Conservation (phyloP, 2,888 invertebrate genomes). For the Standfussiana lucernea region DNA sequence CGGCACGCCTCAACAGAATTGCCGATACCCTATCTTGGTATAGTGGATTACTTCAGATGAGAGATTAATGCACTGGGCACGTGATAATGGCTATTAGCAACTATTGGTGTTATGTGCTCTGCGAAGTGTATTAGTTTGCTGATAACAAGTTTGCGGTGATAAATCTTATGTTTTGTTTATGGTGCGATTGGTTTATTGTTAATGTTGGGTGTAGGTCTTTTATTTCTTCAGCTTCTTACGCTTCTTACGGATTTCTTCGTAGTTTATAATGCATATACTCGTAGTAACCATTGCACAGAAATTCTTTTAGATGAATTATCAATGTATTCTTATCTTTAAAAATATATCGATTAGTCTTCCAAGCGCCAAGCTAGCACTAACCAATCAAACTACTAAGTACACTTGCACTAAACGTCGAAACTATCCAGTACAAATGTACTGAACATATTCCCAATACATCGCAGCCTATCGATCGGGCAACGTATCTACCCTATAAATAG, state of each 20-base stretch:
- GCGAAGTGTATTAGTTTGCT: constrained; percentile 54
- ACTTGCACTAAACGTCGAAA: constrained; percentile 17
- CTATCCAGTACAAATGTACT: constrained; percentile 53
- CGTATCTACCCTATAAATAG: constrained; percentile 78
- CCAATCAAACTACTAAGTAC: constrained; percentile 18
- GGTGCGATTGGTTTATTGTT: constrained; percentile 10
- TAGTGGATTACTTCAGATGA: constrained; percentile 72
- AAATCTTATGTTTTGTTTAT: constrained; percentile 40
- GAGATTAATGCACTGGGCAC: constrained; percentile 71
- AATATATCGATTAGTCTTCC: not conserved
- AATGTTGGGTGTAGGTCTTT: not conserved
- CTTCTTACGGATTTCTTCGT: not conserved
- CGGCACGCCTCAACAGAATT: constrained; percentile 76
- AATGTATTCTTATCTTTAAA: not conserved
- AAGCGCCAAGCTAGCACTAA: not conserved
- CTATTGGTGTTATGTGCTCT: constrained; percentile 61
- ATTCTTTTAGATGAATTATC: not conserved
- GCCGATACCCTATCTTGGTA: constrained; percentile 69
- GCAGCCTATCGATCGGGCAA: constrained; percentile 66
- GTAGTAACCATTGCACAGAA: not conserved
- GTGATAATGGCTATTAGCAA: constrained; percentile 71
- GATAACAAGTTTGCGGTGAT: constrained; percentile 52
- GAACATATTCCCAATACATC: constrained; percentile 56
- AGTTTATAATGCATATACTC: not conserved
- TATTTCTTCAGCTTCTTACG: not conserved